phyloP scores from a whole-genome alignment of 2,797 vertebrate species.

The Scleropages formosus region DNA sequence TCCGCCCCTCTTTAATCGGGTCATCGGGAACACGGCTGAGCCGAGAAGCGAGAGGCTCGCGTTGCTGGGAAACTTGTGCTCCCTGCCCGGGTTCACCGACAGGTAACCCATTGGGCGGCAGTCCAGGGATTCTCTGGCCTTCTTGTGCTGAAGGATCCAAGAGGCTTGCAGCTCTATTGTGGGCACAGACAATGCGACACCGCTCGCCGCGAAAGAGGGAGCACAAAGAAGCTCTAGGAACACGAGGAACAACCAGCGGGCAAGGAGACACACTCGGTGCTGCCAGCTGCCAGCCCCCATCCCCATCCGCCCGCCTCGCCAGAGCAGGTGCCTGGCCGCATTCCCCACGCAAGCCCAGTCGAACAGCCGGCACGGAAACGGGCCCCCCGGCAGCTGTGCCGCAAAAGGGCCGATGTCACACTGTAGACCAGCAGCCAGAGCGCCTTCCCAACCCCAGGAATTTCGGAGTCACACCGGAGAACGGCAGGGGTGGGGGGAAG shows the following conservation, averaged over 20 bases:
- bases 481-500: no score
- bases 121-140: conserved; percentile 52
- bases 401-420: conserved; percentile 51
- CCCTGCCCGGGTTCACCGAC: neutral
- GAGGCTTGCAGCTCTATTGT: conserved; percentile 52
- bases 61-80: conserved; percentile 37
- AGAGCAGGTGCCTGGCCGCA: conserved; percentile 57
- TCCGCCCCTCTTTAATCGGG: neutral
- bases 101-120: conserved; percentile 33
- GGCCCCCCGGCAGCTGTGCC: conserved; percentile 55
- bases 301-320: conserved; percentile 37
- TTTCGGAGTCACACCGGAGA: neutral
- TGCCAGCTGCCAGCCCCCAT: conserved; percentile 34
- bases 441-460: conserved; percentile 24
- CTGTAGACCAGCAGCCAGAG: conserved; percentile 28
- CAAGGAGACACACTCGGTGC: conserved; percentile 52
- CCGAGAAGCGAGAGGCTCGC: conserved; percentile 48
- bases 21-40: neutral
- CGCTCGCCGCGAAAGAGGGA: conserved; percentile 42
- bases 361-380: conserved; percentile 55
- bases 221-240: conserved; percentile 46
- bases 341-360: conserved; percentile 62
- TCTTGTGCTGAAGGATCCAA: conserved; percentile 34
- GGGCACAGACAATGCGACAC: conserved; percentile 51
- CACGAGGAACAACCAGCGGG: conserved; percentile 54